Base-by-base conservation (phyloP, 2,797 vertebrate genomes). In the Acanthurus tractus region DNA sequence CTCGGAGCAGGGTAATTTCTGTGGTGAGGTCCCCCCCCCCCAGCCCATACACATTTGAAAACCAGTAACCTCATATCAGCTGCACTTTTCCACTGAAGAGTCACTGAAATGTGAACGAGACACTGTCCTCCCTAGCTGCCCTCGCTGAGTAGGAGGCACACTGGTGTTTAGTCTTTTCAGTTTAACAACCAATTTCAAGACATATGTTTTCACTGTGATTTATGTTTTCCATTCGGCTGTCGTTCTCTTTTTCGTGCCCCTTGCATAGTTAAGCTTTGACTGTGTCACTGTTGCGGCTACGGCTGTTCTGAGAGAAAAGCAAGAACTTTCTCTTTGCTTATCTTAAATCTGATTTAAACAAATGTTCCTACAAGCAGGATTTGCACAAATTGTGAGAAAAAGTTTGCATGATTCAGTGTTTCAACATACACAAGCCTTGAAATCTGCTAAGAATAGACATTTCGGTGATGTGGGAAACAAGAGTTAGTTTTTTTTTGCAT, bases 51-150 rank as follows among this genome's bases (percentile, higher is more conserved):
- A 18, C 45, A 46, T 88, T 68, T 77, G 29, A 73, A 72, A 68
- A 83, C 66, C 70, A 74, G 57, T 54, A 82, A 79, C 82, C 67
- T 78, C 71, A 49, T 72, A 87, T 90, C 86, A 85, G 76, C 77
- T 70, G 48, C 67, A 75, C 74, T 86, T 84, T 89, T 86, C 81
- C 81, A 69, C 50, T 10, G 14, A 84, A 25, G 64, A 80, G n/a
- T 49, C 59, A 23, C 45, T 65, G 59, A 82, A 79, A 72, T 63
- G 70, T 69, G 63, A 87, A 82, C 56, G 73, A 69, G 79, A 72
- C 42, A 1, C 50, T 40, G 59, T 77, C 54, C 63, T 58, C 55
- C 64, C 52, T 42, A 50, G 45, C 36, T 52, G 8, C 52, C 38
- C 58, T 18, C 48, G 63, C 25, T 57, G 54, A 48, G 58, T 3